Evolutionary conservation across 1,140 invertebrate species (phyloP).

Genomic region (Cyphomyrmex costatus): DNA sequence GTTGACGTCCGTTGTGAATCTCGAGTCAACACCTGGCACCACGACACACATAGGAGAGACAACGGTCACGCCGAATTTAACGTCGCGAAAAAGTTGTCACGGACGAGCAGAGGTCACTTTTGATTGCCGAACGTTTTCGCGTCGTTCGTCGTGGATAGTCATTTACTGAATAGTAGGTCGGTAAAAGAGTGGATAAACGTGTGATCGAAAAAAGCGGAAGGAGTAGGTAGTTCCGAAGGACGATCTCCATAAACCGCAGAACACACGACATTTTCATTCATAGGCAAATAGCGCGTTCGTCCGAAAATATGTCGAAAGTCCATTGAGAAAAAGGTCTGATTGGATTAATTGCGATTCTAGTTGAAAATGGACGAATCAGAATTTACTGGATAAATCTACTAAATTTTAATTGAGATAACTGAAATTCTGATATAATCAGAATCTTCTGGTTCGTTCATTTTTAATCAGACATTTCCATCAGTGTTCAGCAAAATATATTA

Average conservation of each 20-base stretch:
- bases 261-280: neutral
- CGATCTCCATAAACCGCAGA: neutral
- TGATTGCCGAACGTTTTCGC: slow-evolving; percentile 39
- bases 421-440: too few species aligned
- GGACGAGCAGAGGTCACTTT: neutral
- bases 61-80: slow-evolving; percentile 28
- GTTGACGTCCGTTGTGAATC: slow-evolving; percentile 17
- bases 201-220: slow-evolving; percentile 16
- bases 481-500: neutral
- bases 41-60: neutral
- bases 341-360: too few species aligned
- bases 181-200: neutral
- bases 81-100: slow-evolving; percentile 36
- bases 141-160: slow-evolving; percentile 26
- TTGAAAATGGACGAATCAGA: too few species aligned
- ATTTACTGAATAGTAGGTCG: neutral
- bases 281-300: neutral
- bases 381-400: too few species aligned
- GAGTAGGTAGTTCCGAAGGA: neutral
- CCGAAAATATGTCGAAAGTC: neutral
- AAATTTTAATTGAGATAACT: too few species aligned
- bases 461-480: too few species aligned
- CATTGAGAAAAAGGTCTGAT: too few species aligned
- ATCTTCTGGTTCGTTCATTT: too few species aligned
- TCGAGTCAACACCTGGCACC: slow-evolving; percentile 52